A percentile compares a stretch with the other conserved stretches of the same genome.
Evolutionary conservation across 2,888 invertebrate species (phyloP).

Genomic region (Plagiodera versicolora): DNA sequence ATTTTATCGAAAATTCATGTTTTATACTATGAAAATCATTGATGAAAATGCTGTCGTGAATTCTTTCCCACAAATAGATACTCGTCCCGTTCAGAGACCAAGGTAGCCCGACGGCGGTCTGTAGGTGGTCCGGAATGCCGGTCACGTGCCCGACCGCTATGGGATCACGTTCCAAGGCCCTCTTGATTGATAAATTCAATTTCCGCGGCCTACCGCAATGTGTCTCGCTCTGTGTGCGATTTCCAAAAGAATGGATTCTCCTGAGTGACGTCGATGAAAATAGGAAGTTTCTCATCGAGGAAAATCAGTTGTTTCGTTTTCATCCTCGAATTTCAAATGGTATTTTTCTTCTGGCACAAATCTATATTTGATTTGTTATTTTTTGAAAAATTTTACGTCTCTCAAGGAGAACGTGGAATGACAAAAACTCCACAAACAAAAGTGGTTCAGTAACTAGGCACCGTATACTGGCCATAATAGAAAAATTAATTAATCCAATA

Average conservation of each 20-base stretch:
- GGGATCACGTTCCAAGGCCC: conserved; percentile 32
- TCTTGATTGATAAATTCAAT: conserved; percentile 43
- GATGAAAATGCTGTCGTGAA: too few species aligned
- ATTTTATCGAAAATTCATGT: too few species aligned
- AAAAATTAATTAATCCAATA: too few species aligned
- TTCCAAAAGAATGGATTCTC: conserved; percentile 22
- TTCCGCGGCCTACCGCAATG: conserved; percentile 40
- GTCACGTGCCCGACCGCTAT: conserved; percentile 34
- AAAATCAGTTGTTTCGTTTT: neutral
- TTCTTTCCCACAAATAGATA: neutral
- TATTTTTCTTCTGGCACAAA: too few species aligned
- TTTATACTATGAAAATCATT: too few species aligned
- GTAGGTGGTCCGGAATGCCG: conserved; percentile 28
- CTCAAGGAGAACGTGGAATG: too few species aligned
- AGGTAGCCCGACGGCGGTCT: neutral
- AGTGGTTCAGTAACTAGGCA: too few species aligned
- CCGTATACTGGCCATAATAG: too few species aligned
- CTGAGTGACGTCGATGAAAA: neutral
- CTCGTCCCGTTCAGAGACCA: neutral
- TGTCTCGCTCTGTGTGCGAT: conserved; percentile 31
- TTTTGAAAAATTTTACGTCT: too few species aligned
- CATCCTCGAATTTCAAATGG: too few species aligned
- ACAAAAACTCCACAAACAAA: too few species aligned
- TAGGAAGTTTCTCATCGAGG: neutral
- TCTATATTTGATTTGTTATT: too few species aligned